Evolutionary conservation across 1,140 invertebrate genomes (phyloP).

Genomic region (Philotrypesis tridentata): DNA sequence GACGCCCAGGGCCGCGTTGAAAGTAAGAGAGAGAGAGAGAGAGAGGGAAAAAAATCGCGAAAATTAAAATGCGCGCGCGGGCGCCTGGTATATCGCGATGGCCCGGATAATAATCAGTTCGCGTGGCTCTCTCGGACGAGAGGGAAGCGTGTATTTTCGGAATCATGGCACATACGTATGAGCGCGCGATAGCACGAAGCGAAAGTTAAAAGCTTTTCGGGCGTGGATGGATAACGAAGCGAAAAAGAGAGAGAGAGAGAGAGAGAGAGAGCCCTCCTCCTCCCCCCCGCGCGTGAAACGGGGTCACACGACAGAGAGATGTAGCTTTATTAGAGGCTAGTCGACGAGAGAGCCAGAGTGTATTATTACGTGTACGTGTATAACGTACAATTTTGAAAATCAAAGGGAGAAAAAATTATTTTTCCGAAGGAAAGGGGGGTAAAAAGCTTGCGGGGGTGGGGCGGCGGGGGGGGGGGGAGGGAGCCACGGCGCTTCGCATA

Average conservation of each 20-base stretch:
- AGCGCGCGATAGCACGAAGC: not conserved
- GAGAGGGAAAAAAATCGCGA: not conserved
- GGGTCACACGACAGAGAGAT: conserved; percentile 4
- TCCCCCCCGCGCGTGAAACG: not conserved
- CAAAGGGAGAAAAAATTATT: not conserved
- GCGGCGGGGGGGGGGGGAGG: too few relatives aligned
- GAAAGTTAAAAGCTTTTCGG: conserved; percentile 35
- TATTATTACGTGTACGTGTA: too few relatives aligned
- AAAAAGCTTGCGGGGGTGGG: too few relatives aligned
- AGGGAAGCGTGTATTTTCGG: not conserved
- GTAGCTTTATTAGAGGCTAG: conserved; percentile 15
- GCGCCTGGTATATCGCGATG: not conserved
- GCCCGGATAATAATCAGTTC: conserved; percentile 9
- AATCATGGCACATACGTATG: not conserved
- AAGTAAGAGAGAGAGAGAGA: too few relatives aligned
- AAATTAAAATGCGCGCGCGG: conserved; percentile 19
- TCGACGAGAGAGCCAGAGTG: too few relatives aligned
- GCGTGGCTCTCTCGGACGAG: not conserved
- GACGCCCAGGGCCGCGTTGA: too few relatives aligned
- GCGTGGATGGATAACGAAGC: not conserved
- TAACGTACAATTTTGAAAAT: too few relatives aligned
- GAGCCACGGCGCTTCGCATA: not conserved
- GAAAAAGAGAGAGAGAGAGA: too few relatives aligned
- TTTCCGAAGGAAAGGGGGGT: not conserved
- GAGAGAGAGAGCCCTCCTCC: too few relatives aligned